Evolutionary conservation across 1,140 invertebrate genomes (phyloP), one percentile per base, ranked within the genome.

Genomic region (Aphidius ervi): DNA sequence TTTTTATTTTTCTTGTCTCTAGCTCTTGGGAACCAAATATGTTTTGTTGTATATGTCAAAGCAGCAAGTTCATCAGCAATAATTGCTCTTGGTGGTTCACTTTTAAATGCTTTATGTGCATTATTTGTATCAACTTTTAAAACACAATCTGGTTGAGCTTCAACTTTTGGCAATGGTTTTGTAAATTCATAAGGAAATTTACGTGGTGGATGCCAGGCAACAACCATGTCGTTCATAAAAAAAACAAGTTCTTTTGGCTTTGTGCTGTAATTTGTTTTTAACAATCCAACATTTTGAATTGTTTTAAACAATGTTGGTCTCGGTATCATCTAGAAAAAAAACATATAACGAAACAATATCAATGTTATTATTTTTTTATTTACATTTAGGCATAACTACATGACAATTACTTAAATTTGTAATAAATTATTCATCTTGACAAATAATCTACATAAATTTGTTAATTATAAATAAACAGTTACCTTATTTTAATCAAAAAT

Each of bases 201-300:
- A 70, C 82, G 72, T 66, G 92, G 87, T 45, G 90, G 91, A 80
- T 97, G 94, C 87, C 93, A 93, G 63, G 90, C 93, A 46, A 94
- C 85, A 62, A 92, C 84, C 55, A 88, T 92, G 78, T 92, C 86
- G 66, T 88, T 83, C 9, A 86, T 86, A 63, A 87, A 78, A 9
- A 86, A 84, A 39, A 91, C 84, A 67, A 83, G 83, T 43, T 83
- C 74, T 23, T 64, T 31, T 10, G 74, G 73, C n/a, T 66, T 53
- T 31, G 66, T 69, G n/a, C 62, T 67, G 16, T 70, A 73, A n/a
- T 65, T 70, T 31, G 43, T 50, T 59, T 43, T 53, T 31, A 31
- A 31, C 4, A 10, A 8, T 7, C 49, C 23, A 9, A 31, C 39
- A 6, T 54, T 42, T 54, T 37, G 9, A 9, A 54, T 39, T 31